Base-by-base conservation (phyloP, 2,797 vertebrate species). In the Zalophus californianus region DNA sequence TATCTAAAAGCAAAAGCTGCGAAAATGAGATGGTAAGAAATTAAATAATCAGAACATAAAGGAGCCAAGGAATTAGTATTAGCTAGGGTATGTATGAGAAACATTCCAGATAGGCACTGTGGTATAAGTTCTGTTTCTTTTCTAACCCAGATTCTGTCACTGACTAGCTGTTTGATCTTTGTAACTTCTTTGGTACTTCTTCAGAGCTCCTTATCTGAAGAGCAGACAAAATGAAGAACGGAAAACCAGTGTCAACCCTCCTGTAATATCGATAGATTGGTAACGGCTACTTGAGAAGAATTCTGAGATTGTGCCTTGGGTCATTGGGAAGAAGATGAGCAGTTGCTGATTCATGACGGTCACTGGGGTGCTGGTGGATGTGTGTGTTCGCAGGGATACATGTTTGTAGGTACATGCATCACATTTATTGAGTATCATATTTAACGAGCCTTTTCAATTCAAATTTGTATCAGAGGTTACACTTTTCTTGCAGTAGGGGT, bases 161-260 rank as follows among this genome's bases (percentile, higher is more conserved):
- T 72, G 56, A 86, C 66, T 75, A 86, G 50, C 56, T 97, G 38
- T 97, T 96, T 97, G 95, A 97, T 95, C 95, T 98, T 82, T 95
- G 87, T 41, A 60, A 92, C 50, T 78, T 94, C 80, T 96, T 94
- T 72, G 84, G 54, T 77, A 48, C 64, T 64, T 87, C 79, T 90
- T 96, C 90, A 68, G 72, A 90, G 68, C 13, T 92, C 50, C 85
- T 97, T 97, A 92, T 96, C 96, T 97, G 83, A 92, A 86, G 48
- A 96, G 60, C 64, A 80, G 66, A 96, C 54, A 88, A 92, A 92
- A 64, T 62, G 75, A 80, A 97, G 86, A 82, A 93, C 84, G 66
- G 84, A 94, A 96, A 96, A 87, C 95, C 92, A 91, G 79, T 91
- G 94, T 96, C 29, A 73, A 3, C 29, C 95, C 56, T 90, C 54